phyloP scores from a whole-genome alignment of 23 tunicate genomes.

The Ciona savignyi region DNA sequence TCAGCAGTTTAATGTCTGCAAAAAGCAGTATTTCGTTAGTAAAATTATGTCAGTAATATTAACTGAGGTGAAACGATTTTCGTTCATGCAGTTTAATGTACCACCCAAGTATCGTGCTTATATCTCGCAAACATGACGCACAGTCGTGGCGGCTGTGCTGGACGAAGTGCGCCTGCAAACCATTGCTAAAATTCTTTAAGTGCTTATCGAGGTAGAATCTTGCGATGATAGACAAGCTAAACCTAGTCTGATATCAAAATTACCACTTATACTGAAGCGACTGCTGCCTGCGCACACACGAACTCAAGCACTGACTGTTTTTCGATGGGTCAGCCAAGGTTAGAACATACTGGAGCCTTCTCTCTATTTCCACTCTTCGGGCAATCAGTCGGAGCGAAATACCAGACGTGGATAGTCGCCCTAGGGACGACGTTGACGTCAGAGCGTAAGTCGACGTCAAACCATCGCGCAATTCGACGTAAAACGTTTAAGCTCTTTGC shows the following conservation, averaged over 20 bases:
- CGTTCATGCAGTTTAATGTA: no score
- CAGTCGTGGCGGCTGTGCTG: background rate
- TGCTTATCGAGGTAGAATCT: no score
- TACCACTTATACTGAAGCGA: background rate
- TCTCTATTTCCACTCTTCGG: background rate
- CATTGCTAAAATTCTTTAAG: background rate
- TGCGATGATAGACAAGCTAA: background rate
- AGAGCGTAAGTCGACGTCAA: background rate
- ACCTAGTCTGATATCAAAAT: background rate
- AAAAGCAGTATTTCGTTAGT: no score
- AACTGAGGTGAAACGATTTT: no score
- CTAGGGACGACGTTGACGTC: background rate
- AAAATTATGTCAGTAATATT: no score
- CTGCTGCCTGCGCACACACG: background rate
- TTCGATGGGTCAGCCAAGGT: background rate
- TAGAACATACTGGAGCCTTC: background rate
- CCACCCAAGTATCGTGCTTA: no score
- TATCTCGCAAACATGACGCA: no score
- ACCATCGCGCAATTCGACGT: background rate
- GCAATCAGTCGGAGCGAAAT: background rate
- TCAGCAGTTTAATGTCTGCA: no score
- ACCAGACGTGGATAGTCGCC: conserved; percentile 1
- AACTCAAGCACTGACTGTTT: background rate
- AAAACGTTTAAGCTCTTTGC: no score
- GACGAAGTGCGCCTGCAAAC: background rate